Percentiles rank a stretch among this genome's conserved stretches.
phyloP scores from a whole-genome alignment of 2,888 invertebrate genomes.

The Oscheius sp. region DNA sequence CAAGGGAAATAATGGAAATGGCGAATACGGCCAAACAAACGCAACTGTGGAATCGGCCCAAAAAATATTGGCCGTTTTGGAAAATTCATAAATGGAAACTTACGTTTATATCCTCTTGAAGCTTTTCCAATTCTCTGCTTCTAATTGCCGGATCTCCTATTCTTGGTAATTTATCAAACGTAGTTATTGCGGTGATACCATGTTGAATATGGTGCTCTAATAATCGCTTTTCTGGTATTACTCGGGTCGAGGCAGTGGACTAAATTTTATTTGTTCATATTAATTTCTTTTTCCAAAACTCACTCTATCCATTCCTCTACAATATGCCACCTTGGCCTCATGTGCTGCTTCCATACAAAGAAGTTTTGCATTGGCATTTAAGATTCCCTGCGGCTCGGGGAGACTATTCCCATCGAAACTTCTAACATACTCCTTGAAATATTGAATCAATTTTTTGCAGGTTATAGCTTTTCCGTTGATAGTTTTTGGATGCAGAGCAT shows the following conservation, averaged over 20 bases:
- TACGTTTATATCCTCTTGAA: constrained; percentile 69
- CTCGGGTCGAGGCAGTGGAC: constrained; percentile 58
- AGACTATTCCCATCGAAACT: constrained; percentile 61
- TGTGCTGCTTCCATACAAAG: constrained; percentile 62
- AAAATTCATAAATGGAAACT: too few relatives aligned
- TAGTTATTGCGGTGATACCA: constrained; percentile 63
- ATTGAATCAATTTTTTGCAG: constrained; percentile 65
- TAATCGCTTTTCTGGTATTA: constrained; percentile 66
- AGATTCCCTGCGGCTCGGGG: constrained; percentile 60
- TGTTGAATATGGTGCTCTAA: constrained; percentile 60
- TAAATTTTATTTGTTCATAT: constrained; percentile 24
- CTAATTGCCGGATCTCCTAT: constrained; percentile 64
- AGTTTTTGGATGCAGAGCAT: constrained; percentile 55
- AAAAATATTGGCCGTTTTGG: too few relatives aligned
- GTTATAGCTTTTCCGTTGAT: constrained; percentile 67
- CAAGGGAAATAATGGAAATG: too few relatives aligned
- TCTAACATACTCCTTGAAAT: constrained; percentile 62
- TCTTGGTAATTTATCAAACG: constrained; percentile 66
- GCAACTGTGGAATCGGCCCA: too few relatives aligned
- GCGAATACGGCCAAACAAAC: too few relatives aligned
- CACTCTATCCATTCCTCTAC: constrained; percentile 66
- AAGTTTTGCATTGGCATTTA: constrained; percentile 65
- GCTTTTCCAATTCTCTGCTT: constrained; percentile 54
- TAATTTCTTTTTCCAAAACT: background rate
- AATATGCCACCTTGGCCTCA: constrained; percentile 65